These are phyloP conservation scores for Tragelaphus imberbis DNA, from an alignment of 2,113 vertebrate genomes.

Conservation along the genomic window DNA sequence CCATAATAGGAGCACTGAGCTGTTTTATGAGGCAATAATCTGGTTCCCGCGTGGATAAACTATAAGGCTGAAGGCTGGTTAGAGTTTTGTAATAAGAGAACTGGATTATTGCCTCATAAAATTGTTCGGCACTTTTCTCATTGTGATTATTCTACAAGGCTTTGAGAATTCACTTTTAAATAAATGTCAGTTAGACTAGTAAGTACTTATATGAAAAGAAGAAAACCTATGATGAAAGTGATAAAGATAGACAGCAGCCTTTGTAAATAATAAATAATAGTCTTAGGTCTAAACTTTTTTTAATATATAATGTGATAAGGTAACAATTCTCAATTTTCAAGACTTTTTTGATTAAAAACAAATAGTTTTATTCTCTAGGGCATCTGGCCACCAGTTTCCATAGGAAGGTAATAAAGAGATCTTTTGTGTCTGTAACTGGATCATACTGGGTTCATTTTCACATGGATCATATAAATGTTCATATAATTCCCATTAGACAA, in stretches of 20 bases:
- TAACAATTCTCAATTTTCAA: background rate
- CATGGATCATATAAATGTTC: background rate
- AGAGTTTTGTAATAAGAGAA: constrained; percentile 61
- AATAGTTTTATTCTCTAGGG: background rate
- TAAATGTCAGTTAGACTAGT: constrained; percentile 45
- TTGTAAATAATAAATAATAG: background rate
- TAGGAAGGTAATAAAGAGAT: background rate
- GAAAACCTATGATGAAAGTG: background rate
- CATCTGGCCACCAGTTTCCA: background rate
- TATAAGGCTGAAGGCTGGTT: constrained; percentile 60
- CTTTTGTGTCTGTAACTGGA: background rate
- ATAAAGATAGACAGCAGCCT: background rate
- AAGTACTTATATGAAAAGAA: background rate
- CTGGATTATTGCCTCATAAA: constrained; percentile 67
- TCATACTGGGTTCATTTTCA: background rate
- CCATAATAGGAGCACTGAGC: constrained; percentile 49
- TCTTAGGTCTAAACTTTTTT: background rate
- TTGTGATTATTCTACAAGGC: constrained; percentile 40
- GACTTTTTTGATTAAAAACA: background rate
- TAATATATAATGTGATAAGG: background rate
- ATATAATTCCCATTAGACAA: background rate
- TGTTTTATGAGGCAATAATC: constrained; percentile 74
- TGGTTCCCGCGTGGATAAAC: constrained; percentile 64
- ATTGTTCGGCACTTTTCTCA: constrained; percentile 44
- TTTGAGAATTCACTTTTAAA: constrained; percentile 65